Conservation (phyloP, 2,797 vertebrate species). For the Peromyscus attwateri region DNA sequence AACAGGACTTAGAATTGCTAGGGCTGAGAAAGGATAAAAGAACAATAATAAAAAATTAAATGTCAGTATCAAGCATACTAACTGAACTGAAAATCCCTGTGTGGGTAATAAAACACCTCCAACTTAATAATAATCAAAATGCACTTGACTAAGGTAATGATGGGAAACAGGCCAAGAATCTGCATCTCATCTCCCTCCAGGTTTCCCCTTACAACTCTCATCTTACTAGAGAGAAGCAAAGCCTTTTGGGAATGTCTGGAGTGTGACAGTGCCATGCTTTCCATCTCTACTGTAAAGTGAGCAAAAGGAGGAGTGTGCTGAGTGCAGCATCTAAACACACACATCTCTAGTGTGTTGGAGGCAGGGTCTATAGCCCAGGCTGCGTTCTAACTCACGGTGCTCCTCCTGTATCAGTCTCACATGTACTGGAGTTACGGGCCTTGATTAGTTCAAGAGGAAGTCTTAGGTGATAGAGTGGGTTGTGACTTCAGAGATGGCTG, state of each 20-base stretch:
- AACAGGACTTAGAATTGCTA: conserved; percentile 71
- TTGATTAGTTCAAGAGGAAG: neutral
- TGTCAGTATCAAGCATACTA: conserved; percentile 83
- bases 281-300: neutral
- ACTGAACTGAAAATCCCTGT: conserved; percentile 76
- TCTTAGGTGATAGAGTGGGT: neutral
- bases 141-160: conserved; percentile 74
- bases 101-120: conserved; percentile 80
- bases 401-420: neutral
- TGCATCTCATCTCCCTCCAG: conserved; percentile 65
- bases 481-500: conserved; percentile 27
- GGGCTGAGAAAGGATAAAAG: conserved; percentile 73
- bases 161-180: conserved; percentile 57
- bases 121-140: conserved; percentile 78
- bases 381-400: neutral
- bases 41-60: conserved; percentile 83
- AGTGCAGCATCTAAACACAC: neutral
- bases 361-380: neutral
- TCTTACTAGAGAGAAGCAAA: conserved; percentile 53
- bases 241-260: conserved; percentile 17
- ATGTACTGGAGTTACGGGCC: neutral
- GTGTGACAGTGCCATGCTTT: neutral
- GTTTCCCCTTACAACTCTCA: conserved; percentile 37
- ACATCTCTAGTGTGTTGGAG: neutral
- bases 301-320: neutral